Evolutionary conservation across 1,140 invertebrate species (phyloP).

Genomic region (Drosophila sechellia): DNA sequence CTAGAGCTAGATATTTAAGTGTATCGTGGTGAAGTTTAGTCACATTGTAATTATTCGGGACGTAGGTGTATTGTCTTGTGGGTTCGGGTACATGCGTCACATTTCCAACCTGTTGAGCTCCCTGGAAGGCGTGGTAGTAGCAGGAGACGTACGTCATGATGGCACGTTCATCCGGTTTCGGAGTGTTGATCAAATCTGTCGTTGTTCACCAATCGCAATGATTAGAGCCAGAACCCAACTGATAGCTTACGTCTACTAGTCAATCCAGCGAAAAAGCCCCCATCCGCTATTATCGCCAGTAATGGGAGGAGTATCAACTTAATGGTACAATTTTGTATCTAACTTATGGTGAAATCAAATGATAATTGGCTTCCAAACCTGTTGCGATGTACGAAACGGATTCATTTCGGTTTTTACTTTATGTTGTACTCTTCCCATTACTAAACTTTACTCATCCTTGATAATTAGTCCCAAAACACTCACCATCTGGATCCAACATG

Average conservation of each 20-base stretch:
- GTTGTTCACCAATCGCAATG: constrained; percentile 39
- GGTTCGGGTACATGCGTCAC: constrained; percentile 85
- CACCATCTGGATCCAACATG: constrained; percentile 99
- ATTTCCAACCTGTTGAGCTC: constrained; percentile 96
- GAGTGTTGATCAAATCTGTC: constrained; percentile 98
- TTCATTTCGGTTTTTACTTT: neutral
- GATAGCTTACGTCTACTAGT: neutral
- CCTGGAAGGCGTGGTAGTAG: constrained; percentile 99
- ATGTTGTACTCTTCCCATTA: neutral
- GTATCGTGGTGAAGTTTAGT: constrained; percentile 85
- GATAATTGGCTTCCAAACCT: too few relatives aligned
- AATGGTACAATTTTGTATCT: too few relatives aligned
- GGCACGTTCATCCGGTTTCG: constrained; percentile 98
- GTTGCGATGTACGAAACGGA: too few relatives aligned
- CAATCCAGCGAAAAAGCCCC: neutral
- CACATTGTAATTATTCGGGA: constrained; percentile 85
- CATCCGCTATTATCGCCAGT: neutral
- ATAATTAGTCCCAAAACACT: constrained; percentile 62
- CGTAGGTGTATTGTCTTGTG: constrained; percentile 85
- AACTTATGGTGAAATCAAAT: too few relatives aligned
- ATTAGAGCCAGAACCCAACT: constrained; percentile 12
- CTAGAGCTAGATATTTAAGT: constrained; percentile 73
- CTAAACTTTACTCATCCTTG: constrained; percentile 4
- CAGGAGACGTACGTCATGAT: constrained; percentile 99
- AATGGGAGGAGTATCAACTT: constrained; percentile 1